Percentiles rank a stretch among this genome's conserved stretches.
Evolutionary conservation across 2,888 invertebrate genomes (phyloP).

Genomic region (Drosophila leonis): DNA sequence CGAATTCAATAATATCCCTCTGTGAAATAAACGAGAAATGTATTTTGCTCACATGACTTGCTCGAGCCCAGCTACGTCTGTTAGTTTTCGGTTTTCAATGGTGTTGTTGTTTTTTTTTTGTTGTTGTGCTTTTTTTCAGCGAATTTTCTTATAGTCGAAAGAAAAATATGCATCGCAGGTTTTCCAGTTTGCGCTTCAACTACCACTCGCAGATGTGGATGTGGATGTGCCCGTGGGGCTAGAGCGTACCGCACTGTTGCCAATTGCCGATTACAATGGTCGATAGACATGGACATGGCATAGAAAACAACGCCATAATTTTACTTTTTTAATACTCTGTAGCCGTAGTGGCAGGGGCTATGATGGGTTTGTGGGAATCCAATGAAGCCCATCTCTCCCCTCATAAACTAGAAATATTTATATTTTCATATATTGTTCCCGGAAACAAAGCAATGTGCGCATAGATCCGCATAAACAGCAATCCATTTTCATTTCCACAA

Average conservation of each 20-base stretch:
- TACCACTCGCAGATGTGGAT: slow-evolving; percentile 10
- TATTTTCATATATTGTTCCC: neutral
- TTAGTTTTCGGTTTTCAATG: slow-evolving; percentile 13
- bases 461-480: neutral
- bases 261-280: slow-evolving; percentile 51
- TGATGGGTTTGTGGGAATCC: slow-evolving; percentile 1
- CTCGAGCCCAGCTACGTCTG: slow-evolving; percentile 15
- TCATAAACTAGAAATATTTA: neutral
- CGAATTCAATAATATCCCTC: slow-evolving; percentile 7
- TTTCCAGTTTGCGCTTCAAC: slow-evolving; percentile 26
- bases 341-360: neutral
- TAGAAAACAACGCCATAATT: slow-evolving; percentile 53
- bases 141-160: slow-evolving; percentile 22
- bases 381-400: neutral
- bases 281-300: slow-evolving; percentile 52
- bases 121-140: slow-evolving; percentile 14
- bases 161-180: slow-evolving; percentile 10
- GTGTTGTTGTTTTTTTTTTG: slow-evolving; percentile 8
- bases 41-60: slow-evolving; percentile 31
- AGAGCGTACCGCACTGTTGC: slow-evolving; percentile 46
- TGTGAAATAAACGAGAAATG: slow-evolving; percentile 13
- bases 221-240: slow-evolving; percentile 33
- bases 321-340: slow-evolving; percentile 20
- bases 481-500: neutral
- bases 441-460: neutral